These are phyloP conservation scores for Harmothoe impar DNA, from an alignment of 2,888 invertebrate species.

Conservation along the genomic window DNA sequence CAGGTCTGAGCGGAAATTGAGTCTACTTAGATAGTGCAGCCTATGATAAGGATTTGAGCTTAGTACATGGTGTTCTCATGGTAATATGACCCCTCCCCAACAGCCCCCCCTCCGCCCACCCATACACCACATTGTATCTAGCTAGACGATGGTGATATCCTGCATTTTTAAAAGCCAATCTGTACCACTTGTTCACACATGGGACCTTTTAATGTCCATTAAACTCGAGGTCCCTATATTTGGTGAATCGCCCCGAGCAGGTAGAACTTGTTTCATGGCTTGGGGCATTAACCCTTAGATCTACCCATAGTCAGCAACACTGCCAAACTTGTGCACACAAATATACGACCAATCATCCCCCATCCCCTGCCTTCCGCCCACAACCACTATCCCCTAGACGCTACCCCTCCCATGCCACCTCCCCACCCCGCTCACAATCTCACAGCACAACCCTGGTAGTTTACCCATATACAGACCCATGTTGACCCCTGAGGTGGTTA, in stretches of 20 bases:
- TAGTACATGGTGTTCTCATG: no score
- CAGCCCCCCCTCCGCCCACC: no score
- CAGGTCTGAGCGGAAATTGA: no score
- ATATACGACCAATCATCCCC: neutral
- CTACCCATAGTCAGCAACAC: neutral
- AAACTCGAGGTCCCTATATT: neutral
- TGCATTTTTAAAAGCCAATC: neutral
- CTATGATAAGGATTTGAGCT: no score
- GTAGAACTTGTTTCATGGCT: neutral
- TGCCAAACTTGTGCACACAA: neutral
- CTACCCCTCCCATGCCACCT: neutral
- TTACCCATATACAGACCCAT: neutral
- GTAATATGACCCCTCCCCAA: no score
- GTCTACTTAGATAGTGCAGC: no score
- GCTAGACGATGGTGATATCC: neutral
- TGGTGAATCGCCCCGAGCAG: no score
- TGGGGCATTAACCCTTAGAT: neutral
- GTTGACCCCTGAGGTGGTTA: neutral
- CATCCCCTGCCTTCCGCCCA: neutral
- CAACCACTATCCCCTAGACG: neutral
- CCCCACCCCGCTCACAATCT: neutral
- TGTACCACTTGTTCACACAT: neutral
- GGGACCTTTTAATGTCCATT: neutral
- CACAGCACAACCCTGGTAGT: neutral
- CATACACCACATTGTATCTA: no score